Percentiles rank a stretch among this genome's conserved stretches.
These are phyloP conservation scores for Anastrepha ludens DNA, from an alignment of 1,140 invertebrate species.

Conservation along the genomic window DNA sequence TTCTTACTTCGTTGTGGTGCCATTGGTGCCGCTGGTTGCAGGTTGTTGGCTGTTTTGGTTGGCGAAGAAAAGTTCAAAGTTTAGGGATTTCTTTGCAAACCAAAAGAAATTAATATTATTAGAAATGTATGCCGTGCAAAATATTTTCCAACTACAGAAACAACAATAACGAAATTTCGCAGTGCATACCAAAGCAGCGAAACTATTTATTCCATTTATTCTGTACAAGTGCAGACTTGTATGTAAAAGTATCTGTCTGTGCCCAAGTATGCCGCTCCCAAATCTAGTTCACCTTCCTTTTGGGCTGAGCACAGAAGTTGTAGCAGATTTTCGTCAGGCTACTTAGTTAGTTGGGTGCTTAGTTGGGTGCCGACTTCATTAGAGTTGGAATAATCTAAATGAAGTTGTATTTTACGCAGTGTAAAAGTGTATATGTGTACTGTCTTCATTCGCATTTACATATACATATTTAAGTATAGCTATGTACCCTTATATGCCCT, in stretches of 20 bases:
- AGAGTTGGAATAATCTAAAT: not conserved
- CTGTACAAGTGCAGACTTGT: not conserved
- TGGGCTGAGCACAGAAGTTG: not conserved
- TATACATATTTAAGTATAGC: too few relatives aligned
- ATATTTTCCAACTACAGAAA: not conserved
- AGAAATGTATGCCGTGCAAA: not conserved
- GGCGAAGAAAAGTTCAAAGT: not conserved
- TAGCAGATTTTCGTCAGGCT: not conserved
- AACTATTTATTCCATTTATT: not conserved
- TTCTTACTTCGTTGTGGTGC: not conserved
- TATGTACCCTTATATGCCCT: too few relatives aligned
- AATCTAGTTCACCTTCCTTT: not conserved
- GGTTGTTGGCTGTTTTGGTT: not conserved
- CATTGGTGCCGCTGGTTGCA: not conserved
- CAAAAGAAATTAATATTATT: slow-evolving; percentile 44
- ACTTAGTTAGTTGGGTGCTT: slow-evolving; percentile 18
- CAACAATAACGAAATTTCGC: not conserved
- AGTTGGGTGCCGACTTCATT: not conserved
- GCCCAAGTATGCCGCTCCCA: not conserved
- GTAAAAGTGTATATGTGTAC: too few relatives aligned
- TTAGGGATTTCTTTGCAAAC: not conserved
- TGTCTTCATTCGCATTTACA: too few relatives aligned
- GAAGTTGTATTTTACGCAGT: not conserved
- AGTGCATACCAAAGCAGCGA: too few relatives aligned
- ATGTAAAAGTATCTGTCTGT: not conserved